Evolutionary conservation across 1,140 invertebrate genomes (phyloP), one percentile per base, ranked within the genome.

Genomic region (Venturia canescens): DNA sequence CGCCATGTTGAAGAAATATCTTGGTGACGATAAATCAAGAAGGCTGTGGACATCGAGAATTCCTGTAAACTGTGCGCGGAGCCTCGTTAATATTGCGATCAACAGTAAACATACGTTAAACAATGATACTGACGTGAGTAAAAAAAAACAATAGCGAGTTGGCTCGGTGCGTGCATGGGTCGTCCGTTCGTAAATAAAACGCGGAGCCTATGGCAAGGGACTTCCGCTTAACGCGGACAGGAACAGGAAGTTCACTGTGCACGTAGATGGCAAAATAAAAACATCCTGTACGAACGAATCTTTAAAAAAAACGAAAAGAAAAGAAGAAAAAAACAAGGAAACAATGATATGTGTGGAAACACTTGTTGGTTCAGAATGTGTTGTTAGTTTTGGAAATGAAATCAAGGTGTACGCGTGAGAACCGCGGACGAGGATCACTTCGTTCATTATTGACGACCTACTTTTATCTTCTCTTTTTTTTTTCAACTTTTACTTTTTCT

Each of bases 141-240:
- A 66, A 66, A 66, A 66, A 66, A 66, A 66, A 26, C 21, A 66
- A 23, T 27, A 48, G 50, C 29, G 9, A 6, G 23, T 9, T n/a
- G 72, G 48, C 16, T 21, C 77, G 7, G 77, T 79, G 89, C 89
- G 88, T 90, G 89, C 89, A 91, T 79, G 38, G 84, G 23, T 70
- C 72, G 53, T 63, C 63, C 82, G 86, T 85, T 85, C 82, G 83
- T 79, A 78, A 80, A 82, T 69, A 83, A 85, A 84, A 82, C 85
- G 82, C 86, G 84, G 87, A 84, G 86, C 89, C 88, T 91, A 90
- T 90, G 87, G 88, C 91, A 88, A 91, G 88, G 90, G 87, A 92
- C 90, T 92, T 92, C 91, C 91, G 91, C 90, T 91, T 84, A 82
- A 88, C 85, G 38, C 38, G 85, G 85, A 92, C 92, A 92, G 92